Evolutionary conservation across 2,113 vertebrate species (phyloP), one percentile per base, ranked within the genome.

Genomic region (Bubo bubo): DNA sequence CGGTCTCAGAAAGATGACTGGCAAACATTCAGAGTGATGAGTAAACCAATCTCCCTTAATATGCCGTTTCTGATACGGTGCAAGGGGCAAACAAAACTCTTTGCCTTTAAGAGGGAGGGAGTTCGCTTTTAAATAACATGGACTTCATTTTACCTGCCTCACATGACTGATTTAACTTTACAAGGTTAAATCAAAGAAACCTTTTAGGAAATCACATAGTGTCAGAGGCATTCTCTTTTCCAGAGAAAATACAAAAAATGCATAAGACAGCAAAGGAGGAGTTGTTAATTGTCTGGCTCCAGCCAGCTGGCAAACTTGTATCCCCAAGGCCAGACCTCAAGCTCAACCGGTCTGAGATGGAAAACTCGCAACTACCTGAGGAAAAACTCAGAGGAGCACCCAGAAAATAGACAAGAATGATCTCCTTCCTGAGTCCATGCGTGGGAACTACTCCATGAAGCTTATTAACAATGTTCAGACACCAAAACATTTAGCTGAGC

Each of bases 391-490:
- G 23, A 41, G 58, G 37, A 43, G 39, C 43, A 56, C 12, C 50
- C 32, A 71, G 23, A 22, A 66, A 66, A 28, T 13, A 45, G 47
- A 30, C 0, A 0, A 20, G 8, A 17, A 18, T 0, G 0, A 20
- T n/a, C 45, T 83, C 59, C 70, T 72, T 50, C 50, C 45, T 0
- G 1, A 58, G 34, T 9, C 27, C 75, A 50, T 6, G 1, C 1
- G 0, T 16, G 22, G n/a, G 22, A 79, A 59, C 39, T 56, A 4
- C 53, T 64, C 39, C 43, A 22, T 9, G 21, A 56, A 76, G 49
- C n/a, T 86, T 28, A 47, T 28, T 35, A 74, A 45, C 10, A 20
- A 10, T 5, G 4, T 11, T 85, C 55, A 55, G 9, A 22, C 21
- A 55, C 15, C 43, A 39, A 16, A 74, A n/a, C 14, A 45, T n/a